Evolutionary conservation across 1,140 invertebrate genomes (phyloP).

Genomic region (Alviniconcha marisindica): DNA sequence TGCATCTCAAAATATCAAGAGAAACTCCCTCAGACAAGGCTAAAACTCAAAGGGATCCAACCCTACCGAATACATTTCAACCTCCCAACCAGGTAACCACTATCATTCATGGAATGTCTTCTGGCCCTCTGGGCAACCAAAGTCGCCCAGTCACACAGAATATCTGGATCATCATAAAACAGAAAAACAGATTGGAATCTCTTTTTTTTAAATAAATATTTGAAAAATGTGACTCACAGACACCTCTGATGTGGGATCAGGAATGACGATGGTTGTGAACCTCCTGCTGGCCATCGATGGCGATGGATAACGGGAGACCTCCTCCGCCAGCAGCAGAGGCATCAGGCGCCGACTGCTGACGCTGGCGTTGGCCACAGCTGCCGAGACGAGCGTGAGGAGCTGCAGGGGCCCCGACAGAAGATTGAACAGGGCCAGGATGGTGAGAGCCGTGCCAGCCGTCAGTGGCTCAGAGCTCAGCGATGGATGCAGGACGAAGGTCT

Average conservation of each 20-base stretch:
- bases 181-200: too few relatives aligned
- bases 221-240: too few relatives aligned
- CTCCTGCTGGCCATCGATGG: constrained; percentile 19
- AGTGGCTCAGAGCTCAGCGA: constrained; percentile 77
- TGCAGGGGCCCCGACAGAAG: constrained; percentile 96
- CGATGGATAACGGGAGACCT: constrained; percentile 68
- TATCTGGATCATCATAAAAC: too few relatives aligned
- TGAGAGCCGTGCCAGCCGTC: constrained; percentile 87
- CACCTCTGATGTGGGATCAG: not conserved
- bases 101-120: too few relatives aligned
- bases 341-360: constrained; percentile 75
- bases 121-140: too few relatives aligned
- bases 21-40: too few relatives aligned
- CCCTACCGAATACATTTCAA: too few relatives aligned
- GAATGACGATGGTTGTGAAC: not conserved
- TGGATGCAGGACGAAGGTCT: constrained; percentile 75
- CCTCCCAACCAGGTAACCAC: too few relatives aligned
- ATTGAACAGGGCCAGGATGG: constrained; percentile 93
- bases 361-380: constrained; percentile 93
- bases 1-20: too few relatives aligned
- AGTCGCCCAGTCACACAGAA: too few relatives aligned
- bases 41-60: too few relatives aligned
- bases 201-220: too few relatives aligned
- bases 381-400: constrained; percentile 97
- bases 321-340: constrained; percentile 68